Evolutionary conservation across 2,797 vertebrate genomes (phyloP), one percentile per base, ranked within the genome.

Genomic region (Scomberomorus guttatus): DNA sequence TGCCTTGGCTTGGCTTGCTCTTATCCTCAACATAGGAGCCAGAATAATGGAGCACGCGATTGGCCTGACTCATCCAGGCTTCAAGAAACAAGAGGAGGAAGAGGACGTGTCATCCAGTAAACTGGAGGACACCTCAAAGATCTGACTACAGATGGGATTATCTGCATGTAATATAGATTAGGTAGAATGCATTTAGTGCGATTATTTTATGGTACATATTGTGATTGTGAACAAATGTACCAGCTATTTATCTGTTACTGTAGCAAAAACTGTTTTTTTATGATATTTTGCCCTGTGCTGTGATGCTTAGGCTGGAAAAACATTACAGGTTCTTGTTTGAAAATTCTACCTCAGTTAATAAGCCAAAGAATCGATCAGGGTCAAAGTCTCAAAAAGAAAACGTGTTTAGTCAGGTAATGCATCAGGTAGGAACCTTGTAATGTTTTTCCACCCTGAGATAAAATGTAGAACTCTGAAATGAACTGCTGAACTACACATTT

Each of bases 1-100:
- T 8, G 95, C 92, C 10, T 81, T 96, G 54, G 94, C 92, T 46
- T 96, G 95, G 95, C 90, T 96, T 0, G 93, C 95, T 22, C 83
- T 95, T 2, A 85, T 96, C 69, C 84, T 95, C 57, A 95, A 95
- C 4, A 83, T 96, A 80, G 95, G 92, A 34, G 88, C 94, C 84
- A 91, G 94, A 66, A 70, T 96, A 51, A 91, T 97, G 90, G 95
- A 96, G 85, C 91, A 94, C 58, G 71, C 92, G 11, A 83, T 97
- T 11, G 83, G 92, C 54, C 80, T 95, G 7, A 94, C 91, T 62
- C 85, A 90, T 20, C 83, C 85, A 0, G 59, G 87, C 32, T 75
- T 90, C 22, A 79, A 77, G 58, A 87, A 82, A 24, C 83, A 90
- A 27, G 66, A 83, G 24, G 90, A 92, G 56, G 92, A 80, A 1